Conservation (phyloP, 2,797 vertebrate genomes). For the Argentina silus region DNA sequence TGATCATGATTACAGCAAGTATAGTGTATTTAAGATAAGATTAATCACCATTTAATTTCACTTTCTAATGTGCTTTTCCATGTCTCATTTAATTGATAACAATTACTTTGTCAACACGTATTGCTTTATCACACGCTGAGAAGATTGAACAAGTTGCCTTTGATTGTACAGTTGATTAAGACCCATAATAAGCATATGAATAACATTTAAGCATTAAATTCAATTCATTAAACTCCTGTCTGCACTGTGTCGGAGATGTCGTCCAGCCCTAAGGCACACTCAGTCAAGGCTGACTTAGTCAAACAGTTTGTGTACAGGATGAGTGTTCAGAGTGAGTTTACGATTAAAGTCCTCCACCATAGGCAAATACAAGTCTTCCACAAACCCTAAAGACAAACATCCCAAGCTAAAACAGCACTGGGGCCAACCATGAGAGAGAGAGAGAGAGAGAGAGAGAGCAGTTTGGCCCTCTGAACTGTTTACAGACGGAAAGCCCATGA, state of each 20-base stretch:
- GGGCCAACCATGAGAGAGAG: no score
- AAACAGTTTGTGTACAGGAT: constrained; percentile 66
- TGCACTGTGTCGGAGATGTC: neutral
- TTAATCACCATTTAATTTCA: no score
- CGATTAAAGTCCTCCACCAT: constrained; percentile 78
- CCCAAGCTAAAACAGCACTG: constrained; percentile 15
- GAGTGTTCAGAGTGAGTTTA: constrained; percentile 54
- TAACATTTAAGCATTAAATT: neutral
- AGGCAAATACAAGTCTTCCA: constrained; percentile 70
- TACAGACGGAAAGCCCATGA: neutral
- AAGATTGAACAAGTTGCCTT: neutral
- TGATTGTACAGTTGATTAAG: constrained; percentile 3
- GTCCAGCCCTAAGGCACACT: constrained; percentile 36
- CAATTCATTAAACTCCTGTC: no score
- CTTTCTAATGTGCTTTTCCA: neutral
- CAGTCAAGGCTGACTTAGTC: constrained; percentile 43
- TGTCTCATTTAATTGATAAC: constrained; percentile 5
- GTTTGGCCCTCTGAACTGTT: neutral
- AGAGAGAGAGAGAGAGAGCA: neutral
- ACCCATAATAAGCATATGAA: neutral
- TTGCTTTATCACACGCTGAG: neutral
- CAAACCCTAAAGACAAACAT: constrained; percentile 78
- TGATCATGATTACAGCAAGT: no score
- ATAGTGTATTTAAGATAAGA: no score
- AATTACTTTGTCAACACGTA: neutral